These are phyloP conservation scores for Heterotis niloticus DNA, from an alignment of 2,113 vertebrate species.

Conservation along the genomic window DNA sequence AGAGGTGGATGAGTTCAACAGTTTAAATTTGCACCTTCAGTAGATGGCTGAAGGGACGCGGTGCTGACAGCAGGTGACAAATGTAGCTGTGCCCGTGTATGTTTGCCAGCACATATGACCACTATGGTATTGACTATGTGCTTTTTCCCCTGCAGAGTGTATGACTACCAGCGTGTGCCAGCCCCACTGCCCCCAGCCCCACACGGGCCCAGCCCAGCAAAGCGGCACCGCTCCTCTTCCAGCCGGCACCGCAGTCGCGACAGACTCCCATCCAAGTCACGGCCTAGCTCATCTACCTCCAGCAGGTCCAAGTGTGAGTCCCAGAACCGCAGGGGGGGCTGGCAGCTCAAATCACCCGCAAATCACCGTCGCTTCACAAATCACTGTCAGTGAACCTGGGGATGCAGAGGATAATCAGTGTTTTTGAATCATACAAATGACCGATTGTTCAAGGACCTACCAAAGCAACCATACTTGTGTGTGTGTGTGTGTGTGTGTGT, in stretches of 20 bases:
- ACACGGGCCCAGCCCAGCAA: conserved; percentile 58
- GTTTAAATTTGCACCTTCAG: not conserved
- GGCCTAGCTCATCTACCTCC: conserved; percentile 58
- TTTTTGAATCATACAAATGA: too few species aligned
- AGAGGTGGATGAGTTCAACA: not conserved
- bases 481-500: not conserved
- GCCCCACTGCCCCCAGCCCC: conserved; percentile 57
- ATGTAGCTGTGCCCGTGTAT: not conserved
- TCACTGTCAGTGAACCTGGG: not conserved
- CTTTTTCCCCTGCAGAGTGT: conserved; percentile 53
- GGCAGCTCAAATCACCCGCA: not conserved
- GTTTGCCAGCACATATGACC: not conserved
- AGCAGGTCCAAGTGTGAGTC: conserved; percentile 63
- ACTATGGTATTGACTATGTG: not conserved
- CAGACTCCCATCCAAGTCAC: conserved; percentile 61
- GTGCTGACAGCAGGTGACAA: not conserved
- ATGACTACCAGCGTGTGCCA: conserved; percentile 71
- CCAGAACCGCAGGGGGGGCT: not conserved
- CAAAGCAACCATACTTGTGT: not conserved
- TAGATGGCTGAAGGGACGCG: not conserved
- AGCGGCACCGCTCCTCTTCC: conserved; percentile 63
- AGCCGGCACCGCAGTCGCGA: conserved; percentile 64
- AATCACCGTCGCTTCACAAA: not conserved
- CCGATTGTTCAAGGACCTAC: too few species aligned
- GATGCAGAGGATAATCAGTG: not conserved